Conservation (phyloP, 2,888 invertebrate genomes). For the Chalcosyrphus nemorum region DNA sequence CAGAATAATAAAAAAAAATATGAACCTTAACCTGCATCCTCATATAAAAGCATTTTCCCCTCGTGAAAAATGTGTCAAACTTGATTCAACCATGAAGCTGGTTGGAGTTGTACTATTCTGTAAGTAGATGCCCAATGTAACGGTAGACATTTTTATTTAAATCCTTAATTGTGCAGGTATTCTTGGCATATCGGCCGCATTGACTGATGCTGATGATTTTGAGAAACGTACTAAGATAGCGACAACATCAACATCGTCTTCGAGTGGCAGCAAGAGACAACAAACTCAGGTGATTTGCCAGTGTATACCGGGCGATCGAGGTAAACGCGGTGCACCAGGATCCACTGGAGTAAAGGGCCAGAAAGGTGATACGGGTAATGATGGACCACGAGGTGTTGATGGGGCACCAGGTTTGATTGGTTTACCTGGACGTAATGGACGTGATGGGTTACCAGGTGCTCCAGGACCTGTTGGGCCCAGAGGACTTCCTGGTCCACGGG, state of each 20-base stretch:
- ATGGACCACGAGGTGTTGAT: constrained; percentile 65
- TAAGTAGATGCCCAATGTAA: neutral
- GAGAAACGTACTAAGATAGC: neutral
- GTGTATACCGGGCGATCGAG: constrained; percentile 83
- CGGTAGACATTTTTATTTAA: neutral
- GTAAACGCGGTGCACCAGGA: constrained; percentile 87
- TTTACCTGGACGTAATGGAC: constrained; percentile 68
- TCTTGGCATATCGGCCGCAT: neutral
- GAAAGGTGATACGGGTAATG: constrained; percentile 76
- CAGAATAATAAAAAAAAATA: neutral
- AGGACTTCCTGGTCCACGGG: constrained; percentile 12
- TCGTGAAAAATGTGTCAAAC: constrained; percentile 1
- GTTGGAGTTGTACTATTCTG: constrained; percentile 21
- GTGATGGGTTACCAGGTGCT: constrained; percentile 77
- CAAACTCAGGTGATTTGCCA: constrained; percentile 45
- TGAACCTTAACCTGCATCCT: neutral
- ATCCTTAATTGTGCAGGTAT: constrained; percentile 13
- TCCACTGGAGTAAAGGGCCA: constrained; percentile 85
- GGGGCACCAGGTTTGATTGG: constrained; percentile 87
- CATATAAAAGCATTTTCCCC: constrained; percentile 35
- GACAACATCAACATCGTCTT: neutral
- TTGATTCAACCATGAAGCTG: constrained; percentile 26
- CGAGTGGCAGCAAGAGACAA: neutral
- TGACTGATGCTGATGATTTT: neutral
- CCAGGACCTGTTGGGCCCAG: constrained; percentile 13